Conservation (phyloP, 1,140 invertebrate genomes). For the Theocolax elegans region DNA sequence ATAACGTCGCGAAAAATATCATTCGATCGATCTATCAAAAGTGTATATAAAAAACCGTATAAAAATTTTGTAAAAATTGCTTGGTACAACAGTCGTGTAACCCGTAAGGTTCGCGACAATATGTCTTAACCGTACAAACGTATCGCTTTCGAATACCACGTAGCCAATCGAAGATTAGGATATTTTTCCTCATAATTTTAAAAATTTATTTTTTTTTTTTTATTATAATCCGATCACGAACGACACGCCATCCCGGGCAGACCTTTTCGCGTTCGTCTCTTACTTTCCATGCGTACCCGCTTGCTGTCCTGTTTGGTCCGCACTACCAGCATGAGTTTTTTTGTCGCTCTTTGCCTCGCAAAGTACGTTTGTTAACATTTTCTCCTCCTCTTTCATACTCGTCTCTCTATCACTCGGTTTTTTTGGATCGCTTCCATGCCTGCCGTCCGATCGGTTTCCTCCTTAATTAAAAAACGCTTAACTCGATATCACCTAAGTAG, state of each 20-base stretch:
- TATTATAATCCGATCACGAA: not conserved
- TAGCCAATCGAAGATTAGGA: conserved; percentile 59
- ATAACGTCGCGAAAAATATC: too few species aligned
- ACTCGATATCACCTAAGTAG: conserved; percentile 32
- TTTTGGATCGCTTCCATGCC: conserved; percentile 52
- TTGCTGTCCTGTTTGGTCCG: conserved; percentile 58
- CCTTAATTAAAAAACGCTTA: conserved; percentile 39
- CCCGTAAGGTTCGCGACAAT: conserved; percentile 36
- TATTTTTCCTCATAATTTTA: not conserved
- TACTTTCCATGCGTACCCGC: conserved; percentile 10
- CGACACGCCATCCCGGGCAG: conserved; percentile 2
- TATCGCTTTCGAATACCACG: conserved; percentile 65
- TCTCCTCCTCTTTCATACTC: conserved; percentile 1
- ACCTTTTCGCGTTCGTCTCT: not conserved
- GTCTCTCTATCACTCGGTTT: not conserved
- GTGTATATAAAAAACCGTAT: conserved; percentile 24
- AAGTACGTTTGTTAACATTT: conserved; percentile 58
- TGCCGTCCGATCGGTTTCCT: conserved; percentile 57
- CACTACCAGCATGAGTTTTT: conserved; percentile 63
- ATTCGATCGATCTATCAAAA: too few species aligned
- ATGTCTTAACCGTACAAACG: conserved; percentile 57
- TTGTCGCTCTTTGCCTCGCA: conserved; percentile 56
- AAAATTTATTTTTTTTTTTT: not conserved
- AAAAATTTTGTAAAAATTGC: conserved; percentile 47
- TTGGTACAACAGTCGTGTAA: too few species aligned